Base-by-base conservation (phyloP, 2,888 invertebrate species). In the Aleiodes leptofemur region DNA sequence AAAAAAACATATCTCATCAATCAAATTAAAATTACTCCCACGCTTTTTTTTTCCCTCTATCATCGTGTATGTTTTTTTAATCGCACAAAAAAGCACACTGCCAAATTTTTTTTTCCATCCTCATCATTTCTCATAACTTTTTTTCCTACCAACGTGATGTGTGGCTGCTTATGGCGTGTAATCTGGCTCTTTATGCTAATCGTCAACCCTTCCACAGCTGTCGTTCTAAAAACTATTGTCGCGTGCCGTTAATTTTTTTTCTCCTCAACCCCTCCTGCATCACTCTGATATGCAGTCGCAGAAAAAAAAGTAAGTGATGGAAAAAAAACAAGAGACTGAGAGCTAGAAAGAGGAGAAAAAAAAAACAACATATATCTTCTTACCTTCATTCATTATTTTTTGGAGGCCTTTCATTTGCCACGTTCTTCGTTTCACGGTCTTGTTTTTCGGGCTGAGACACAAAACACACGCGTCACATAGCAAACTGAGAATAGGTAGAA, bases 131-230 rank as follows among this genome's bases (percentile, higher is more conserved):
- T 9, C 50, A 68, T 29, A 14, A 55, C 13, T 38, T 64, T 64
- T 64, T 38, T 48, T 23, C 23, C 23, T 23, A 23, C 13, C 8
- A 64, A 48, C 23, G 9, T 16, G 23, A 23, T 23, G 43, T 38
- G 76, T 69, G 77, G 78, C 69, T 72, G 76, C 74, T 77, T 77
- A 79, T 79, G 81, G 80, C 86, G 82, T 86, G 85, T 87, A 87
- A 87, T 87, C 84, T 86, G 81, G 82, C 82, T 83, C 83, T 87
- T 88, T 88, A 88, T 88, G 88, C 85, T 88, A 88, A 88, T 88
- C 84, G 73, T 72, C 82, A 84, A 87, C 88, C 88, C 88, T 88
- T 88, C 83, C 83, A 81, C 88, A 88, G 88, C 88, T 88, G 88
- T 84, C 80, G 64, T 79, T 82, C 48, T 76, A 23, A 53, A 64